Percentiles rank a stretch among this genome's conserved stretches.
These are phyloP conservation scores for Tachina fera DNA, from an alignment of 2,888 invertebrate genomes.

Conservation along the genomic window DNA sequence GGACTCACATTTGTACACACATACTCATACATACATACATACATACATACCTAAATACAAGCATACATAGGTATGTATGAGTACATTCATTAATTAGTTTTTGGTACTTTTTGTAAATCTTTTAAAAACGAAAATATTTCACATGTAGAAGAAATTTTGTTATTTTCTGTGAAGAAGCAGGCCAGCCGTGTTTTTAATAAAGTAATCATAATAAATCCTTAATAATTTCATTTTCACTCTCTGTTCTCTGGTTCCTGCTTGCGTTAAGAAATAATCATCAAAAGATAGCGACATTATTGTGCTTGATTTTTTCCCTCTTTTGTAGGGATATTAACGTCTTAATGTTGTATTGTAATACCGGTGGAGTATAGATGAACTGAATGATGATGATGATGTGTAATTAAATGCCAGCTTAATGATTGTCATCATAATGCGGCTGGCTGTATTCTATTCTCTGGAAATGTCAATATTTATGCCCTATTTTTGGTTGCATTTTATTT, in stretches of 20 bases:
- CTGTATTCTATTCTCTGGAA: background rate
- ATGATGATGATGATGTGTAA: slow-evolving; percentile 70
- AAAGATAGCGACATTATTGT: slow-evolving; percentile 76
- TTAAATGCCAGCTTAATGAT: slow-evolving; percentile 80
- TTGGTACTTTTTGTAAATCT: background rate
- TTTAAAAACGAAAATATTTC: slow-evolving; percentile 12
- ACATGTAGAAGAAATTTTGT: slow-evolving; percentile 14
- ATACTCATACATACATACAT: background rate
- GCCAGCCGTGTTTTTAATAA: slow-evolving; percentile 81
- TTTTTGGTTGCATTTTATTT: background rate
- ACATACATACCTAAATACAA: background rate
- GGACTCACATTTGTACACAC: slow-evolving; percentile 39
- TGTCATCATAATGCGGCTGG: slow-evolving; percentile 62
- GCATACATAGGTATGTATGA: no score
- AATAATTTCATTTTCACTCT: slow-evolving; percentile 75
- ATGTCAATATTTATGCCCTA: slow-evolving; percentile 8
- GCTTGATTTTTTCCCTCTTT: slow-evolving; percentile 34
- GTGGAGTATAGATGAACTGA: background rate
- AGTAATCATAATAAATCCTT: slow-evolving; percentile 83
- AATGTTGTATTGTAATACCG: slow-evolving; percentile 46
- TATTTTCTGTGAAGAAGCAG: slow-evolving; percentile 30
- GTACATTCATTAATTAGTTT: background rate
- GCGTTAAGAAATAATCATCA: slow-evolving; percentile 76
- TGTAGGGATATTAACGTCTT: slow-evolving; percentile 53
- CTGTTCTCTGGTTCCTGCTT: slow-evolving; percentile 1